Evolutionary conservation across 2,113 vertebrate species (phyloP).

Genomic region (Odocoileus hemionus): DNA sequence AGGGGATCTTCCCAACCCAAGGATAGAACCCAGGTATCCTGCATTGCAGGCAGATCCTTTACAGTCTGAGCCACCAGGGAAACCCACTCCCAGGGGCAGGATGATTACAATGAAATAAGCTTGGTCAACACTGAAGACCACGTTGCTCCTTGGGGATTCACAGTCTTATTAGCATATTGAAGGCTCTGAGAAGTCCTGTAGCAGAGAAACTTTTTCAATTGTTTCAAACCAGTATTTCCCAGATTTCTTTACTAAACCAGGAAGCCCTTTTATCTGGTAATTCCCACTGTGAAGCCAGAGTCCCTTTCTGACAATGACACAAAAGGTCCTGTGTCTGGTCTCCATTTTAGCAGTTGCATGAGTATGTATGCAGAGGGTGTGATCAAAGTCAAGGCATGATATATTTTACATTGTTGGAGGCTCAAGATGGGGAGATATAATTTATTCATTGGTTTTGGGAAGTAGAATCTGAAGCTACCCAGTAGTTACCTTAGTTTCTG

Average conservation of each 20-base stretch:
- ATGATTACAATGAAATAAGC: neutral
- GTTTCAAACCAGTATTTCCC: neutral
- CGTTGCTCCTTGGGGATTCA: neutral
- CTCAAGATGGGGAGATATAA: neutral
- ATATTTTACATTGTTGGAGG: neutral
- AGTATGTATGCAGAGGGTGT: neutral
- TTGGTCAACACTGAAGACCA: neutral
- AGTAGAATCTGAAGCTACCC: neutral
- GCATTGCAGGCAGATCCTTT: neutral
- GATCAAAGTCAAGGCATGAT: neutral
- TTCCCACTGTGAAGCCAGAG: neutral
- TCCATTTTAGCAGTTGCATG: neutral
- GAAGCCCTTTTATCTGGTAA: neutral
- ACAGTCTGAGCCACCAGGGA: neutral
- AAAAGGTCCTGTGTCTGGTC: neutral
- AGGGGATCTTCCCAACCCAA: neutral
- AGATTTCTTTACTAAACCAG: neutral
- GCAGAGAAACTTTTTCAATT: neutral
- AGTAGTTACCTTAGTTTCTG: neutral
- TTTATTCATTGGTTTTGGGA: neutral
- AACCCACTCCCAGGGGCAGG: neutral
- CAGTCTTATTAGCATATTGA: neutral
- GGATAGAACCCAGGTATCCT: neutral
- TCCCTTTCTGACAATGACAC: neutral
- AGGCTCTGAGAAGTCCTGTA: neutral